phyloP scores from a whole-genome alignment of 2,888 invertebrate species.

The Synanthedon formicaeformis region DNA sequence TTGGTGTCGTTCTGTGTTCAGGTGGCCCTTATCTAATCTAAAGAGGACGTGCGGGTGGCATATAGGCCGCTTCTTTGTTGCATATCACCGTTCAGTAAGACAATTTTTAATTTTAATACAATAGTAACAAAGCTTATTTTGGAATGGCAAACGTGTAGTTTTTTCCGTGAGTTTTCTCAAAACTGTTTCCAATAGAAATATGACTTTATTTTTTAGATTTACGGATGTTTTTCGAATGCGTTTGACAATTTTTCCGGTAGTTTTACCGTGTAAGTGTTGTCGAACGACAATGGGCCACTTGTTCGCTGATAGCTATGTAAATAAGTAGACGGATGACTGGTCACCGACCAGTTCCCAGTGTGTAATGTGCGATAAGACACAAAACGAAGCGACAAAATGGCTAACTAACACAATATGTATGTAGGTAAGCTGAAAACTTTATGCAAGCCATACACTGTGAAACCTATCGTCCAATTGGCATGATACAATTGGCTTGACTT shows the following conservation, averaged over 20 bases:
- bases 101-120: slow-evolving; percentile 16
- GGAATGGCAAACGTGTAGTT: slow-evolving; percentile 4
- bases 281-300: slow-evolving; percentile 59
- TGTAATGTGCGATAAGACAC: not conserved
- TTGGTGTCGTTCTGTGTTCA: slow-evolving; percentile 60
- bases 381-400: not conserved
- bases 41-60: slow-evolving; percentile 68
- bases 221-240: slow-evolving; percentile 22
- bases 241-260: slow-evolving; percentile 48
- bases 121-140: slow-evolving; percentile 8
- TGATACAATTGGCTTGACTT: no score
- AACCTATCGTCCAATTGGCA: no score
- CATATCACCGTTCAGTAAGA: slow-evolving; percentile 18
- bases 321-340: slow-evolving; percentile 62
- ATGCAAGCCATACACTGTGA: no score
- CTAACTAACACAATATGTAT: no score
- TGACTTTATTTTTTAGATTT: slow-evolving; percentile 2
- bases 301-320: slow-evolving; percentile 64
- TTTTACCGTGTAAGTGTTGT: slow-evolving; percentile 42
- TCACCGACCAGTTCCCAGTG: slow-evolving; percentile 45
- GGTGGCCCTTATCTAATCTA: slow-evolving; percentile 67
- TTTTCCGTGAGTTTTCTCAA: slow-evolving; percentile 37
- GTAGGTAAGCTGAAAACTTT: no score
- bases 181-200: slow-evolving; percentile 10
- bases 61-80: slow-evolving; percentile 51